phyloP scores from a whole-genome alignment of 2,113 vertebrate species.

The Mohoua ochrocephala region DNA sequence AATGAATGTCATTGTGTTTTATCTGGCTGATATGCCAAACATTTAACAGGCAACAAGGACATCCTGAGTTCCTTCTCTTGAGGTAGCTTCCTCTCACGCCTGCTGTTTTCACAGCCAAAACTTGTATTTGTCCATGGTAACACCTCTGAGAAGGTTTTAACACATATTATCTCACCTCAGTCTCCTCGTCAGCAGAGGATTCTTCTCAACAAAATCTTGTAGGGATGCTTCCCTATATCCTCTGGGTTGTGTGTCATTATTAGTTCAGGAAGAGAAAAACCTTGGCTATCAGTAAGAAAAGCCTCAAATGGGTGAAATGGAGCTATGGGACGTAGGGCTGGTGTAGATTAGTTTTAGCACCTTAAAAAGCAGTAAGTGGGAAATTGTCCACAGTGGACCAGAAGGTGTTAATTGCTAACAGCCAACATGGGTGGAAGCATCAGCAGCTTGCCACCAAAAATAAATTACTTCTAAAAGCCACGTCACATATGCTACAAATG shows the following conservation, averaged over 20 bases:
- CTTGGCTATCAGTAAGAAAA: not conserved
- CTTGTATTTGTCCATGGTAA: not conserved
- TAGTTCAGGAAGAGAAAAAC: not conserved
- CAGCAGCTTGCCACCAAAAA: conserved; percentile 27
- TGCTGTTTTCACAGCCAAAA: not conserved
- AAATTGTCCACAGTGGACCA: conserved; percentile 6
- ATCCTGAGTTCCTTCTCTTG: not conserved
- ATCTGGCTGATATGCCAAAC: not conserved
- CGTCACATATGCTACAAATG: conserved; percentile 9
- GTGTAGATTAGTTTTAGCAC: conserved; percentile 30
- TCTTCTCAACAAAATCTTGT: not conserved
- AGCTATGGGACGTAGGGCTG: not conserved
- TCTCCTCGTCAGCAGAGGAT: not conserved
- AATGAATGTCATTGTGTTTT: not conserved
- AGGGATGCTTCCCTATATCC: not conserved
- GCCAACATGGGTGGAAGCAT: not conserved
- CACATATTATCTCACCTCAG: not conserved
- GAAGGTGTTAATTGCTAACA: conserved; percentile 48
- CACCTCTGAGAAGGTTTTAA: conserved; percentile 1
- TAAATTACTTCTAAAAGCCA: conserved; percentile 27
- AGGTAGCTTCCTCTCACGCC: not conserved
- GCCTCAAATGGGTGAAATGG: not conserved
- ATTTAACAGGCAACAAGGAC: not conserved
- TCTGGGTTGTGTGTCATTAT: not conserved
- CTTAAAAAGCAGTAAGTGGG: conserved; percentile 23